Conservation (phyloP, 2,797 vertebrate species). For the Mionectes olivaceus region DNA sequence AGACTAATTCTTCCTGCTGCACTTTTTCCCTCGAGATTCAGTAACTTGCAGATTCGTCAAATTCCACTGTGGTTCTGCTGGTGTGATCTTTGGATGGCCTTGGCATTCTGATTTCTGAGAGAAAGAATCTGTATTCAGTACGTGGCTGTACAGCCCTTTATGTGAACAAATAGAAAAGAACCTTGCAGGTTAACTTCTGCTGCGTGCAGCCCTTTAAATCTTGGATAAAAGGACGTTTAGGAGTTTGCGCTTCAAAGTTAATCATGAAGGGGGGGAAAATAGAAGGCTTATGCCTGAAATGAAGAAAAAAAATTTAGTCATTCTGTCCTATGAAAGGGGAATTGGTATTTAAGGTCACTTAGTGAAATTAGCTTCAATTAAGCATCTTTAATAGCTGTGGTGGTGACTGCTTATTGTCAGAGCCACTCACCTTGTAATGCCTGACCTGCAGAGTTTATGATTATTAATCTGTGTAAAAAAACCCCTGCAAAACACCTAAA, state of each 20-base stretch:
- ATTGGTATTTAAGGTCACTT: constrained; percentile 24
- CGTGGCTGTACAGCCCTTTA: neutral
- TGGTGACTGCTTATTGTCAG: constrained; percentile 6
- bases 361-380: constrained; percentile 49
- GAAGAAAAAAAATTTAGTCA: neutral
- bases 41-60: neutral
- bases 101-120: neutral
- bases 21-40: neutral
- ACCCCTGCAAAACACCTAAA: neutral
- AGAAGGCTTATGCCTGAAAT: neutral
- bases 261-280: neutral
- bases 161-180: neutral
- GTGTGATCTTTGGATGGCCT: neutral
- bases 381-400: neutral
- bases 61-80: neutral
- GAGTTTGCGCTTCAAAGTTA: neutral
- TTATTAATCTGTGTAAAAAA: constrained; percentile 20
- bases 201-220: neutral
- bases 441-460: neutral
- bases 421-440: neutral
- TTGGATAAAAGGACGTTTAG: neutral
- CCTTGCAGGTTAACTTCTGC: neutral
- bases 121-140: neutral
- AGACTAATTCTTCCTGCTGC: neutral
- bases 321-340: constrained; percentile 17